Percentiles rank a stretch among this genome's conserved stretches.
phyloP scores from a whole-genome alignment of 2,888 invertebrate genomes.

The Lasius platythorax region DNA sequence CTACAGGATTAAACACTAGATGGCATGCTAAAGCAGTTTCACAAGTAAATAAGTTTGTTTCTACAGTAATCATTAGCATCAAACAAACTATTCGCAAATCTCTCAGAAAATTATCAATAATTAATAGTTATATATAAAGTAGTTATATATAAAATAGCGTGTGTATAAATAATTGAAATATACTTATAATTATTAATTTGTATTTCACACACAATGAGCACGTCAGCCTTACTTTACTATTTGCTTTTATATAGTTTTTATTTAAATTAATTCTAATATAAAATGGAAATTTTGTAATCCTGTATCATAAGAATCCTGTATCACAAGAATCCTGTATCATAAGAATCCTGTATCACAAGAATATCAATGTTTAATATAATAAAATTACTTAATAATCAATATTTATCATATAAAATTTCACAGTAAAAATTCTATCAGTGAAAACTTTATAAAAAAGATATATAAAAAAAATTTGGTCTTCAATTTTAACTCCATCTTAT shows the following conservation, averaged over 20 bases:
- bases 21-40: background rate
- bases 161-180: no score
- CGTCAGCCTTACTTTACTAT: background rate
- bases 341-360: background rate
- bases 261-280: background rate
- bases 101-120: background rate
- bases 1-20: constrained; percentile 9
- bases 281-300: background rate
- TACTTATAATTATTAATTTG: background rate
- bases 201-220: background rate
- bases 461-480: background rate
- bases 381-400: background rate
- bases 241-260: background rate
- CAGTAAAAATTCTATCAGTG: background rate
- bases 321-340: background rate
- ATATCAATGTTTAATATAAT: background rate
- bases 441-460: background rate
- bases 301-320: background rate
- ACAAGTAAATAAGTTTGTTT: background rate
- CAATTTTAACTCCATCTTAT: background rate
- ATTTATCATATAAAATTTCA: background rate
- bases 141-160: background rate
- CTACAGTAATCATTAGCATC: background rate
- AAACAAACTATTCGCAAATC: background rate
- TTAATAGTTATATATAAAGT: background rate